These are phyloP conservation scores for Archegozetes longisetosus DNA, from an alignment of 1,140 invertebrate species.

Conservation along the genomic window DNA sequence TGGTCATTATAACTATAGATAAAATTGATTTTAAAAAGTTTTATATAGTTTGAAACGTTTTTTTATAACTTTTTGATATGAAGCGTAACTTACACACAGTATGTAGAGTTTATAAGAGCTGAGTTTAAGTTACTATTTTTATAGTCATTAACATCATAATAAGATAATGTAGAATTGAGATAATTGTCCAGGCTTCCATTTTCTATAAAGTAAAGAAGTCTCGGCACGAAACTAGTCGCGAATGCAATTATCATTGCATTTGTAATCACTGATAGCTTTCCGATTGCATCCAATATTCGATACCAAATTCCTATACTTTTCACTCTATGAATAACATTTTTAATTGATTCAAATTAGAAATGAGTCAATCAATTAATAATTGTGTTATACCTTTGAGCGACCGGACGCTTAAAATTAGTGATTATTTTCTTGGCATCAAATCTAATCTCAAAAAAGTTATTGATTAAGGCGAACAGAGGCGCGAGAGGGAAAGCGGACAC, in stretches of 20 bases:
- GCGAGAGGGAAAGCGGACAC: conserved; percentile 76
- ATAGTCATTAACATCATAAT: conserved; percentile 57
- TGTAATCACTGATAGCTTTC: conserved; percentile 75
- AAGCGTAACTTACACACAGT: conserved; percentile 5
- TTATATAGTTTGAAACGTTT: background rate
- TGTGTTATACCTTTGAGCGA: conserved; percentile 43
- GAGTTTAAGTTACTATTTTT: background rate
- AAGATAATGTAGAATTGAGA: conserved; percentile 61
- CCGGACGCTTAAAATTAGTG: conserved; percentile 60
- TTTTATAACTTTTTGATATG: too few species aligned
- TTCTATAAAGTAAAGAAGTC: conserved; percentile 58
- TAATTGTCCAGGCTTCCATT: conserved; percentile 54
- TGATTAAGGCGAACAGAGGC: conserved; percentile 63
- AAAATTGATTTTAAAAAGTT: background rate
- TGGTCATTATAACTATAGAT: background rate
- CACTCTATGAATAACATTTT: conserved; percentile 13
- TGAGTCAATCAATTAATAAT: background rate
- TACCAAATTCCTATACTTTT: conserved; percentile 53
- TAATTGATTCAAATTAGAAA: background rate
- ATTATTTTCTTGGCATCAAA: conserved; percentile 72
- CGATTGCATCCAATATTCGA: conserved; percentile 69
- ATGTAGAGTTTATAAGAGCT: background rate
- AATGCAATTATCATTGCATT: conserved; percentile 98
- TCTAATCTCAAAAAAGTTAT: conserved; percentile 76
- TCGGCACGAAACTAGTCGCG: conserved; percentile 90